These are phyloP conservation scores for Ondatra zibethicus DNA, from an alignment of 2,113 vertebrate genomes.

Conservation along the genomic window DNA sequence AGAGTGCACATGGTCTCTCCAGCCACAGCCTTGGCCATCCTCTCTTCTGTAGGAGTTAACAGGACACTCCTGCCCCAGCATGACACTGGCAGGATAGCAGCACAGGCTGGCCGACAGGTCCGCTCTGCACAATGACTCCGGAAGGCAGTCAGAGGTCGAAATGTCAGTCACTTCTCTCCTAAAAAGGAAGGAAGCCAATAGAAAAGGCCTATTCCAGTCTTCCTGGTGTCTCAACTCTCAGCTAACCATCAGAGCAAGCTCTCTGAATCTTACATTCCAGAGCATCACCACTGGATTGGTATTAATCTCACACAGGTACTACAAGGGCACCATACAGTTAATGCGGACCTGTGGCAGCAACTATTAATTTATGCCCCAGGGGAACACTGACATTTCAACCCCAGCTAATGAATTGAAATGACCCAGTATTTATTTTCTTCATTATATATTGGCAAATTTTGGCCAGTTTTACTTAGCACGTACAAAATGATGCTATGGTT, in stretches of 20 bases:
- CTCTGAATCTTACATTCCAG: background rate
- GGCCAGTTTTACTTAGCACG: background rate
- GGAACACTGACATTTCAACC: background rate
- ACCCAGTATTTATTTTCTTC: background rate
- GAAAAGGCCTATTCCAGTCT: background rate
- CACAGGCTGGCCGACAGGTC: background rate
- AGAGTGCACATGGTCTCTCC: conserved; percentile 62
- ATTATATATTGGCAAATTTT: background rate
- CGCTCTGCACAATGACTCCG: background rate
- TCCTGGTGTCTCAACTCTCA: background rate
- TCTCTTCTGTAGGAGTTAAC: conserved; percentile 63
- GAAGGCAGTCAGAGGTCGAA: background rate
- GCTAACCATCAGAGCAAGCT: background rate
- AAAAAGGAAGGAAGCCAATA: background rate
- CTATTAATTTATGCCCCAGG: background rate
- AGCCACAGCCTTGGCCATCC: conserved; percentile 69
- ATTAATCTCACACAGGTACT: conserved; percentile 17
- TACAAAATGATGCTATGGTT: background rate
- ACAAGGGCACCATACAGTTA: background rate
- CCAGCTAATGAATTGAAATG: background rate
- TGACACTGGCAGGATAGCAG: background rate
- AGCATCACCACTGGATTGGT: background rate
- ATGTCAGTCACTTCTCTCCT: background rate
- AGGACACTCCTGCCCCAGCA: conserved; percentile 59
- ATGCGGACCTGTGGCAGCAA: background rate